Percentiles rank a stretch among this genome's conserved stretches.
phyloP scores from a whole-genome alignment of 1,140 invertebrate genomes.

The Cepaea nemoralis region DNA sequence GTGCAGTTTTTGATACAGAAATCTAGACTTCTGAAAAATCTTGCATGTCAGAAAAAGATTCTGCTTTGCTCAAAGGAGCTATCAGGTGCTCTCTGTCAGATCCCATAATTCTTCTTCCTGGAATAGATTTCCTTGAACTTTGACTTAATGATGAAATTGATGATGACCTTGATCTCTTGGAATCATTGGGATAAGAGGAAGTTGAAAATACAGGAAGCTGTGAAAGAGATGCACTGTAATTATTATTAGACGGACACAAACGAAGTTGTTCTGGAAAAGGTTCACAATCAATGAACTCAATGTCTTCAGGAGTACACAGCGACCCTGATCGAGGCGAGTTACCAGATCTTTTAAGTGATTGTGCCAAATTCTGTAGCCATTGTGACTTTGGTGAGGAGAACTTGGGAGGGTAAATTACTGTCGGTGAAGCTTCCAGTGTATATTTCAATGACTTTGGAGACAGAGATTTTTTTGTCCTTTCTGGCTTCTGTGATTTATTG shows the following conservation, averaged over 20 bases:
- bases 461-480: not conserved
- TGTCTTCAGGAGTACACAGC: not conserved
- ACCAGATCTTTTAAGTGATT: not conserved
- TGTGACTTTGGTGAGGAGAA: not conserved
- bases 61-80: conserved; percentile 23
- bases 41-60: conserved; percentile 26
- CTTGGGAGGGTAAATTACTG: not conserved
- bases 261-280: conserved; percentile 10
- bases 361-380: not conserved
- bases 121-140: not conserved
- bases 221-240: conserved; percentile 19
- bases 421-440: not conserved
- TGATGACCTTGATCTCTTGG: conserved; percentile 11
- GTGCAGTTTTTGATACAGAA: too few species aligned
- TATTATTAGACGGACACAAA: not conserved
- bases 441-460: not conserved
- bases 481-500: not conserved
- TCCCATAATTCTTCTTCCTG: not conserved
- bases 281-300: conserved; percentile 24
- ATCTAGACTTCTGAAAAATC: not conserved
- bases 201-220: conserved; percentile 9
- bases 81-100: not conserved
- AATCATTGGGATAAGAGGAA: not conserved
- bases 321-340: not conserved
- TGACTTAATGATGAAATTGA: not conserved